Evolutionary conservation across 2,888 invertebrate genomes (phyloP), one percentile per base, ranked within the genome.

Genomic region (Oxystoma pomonae): DNA sequence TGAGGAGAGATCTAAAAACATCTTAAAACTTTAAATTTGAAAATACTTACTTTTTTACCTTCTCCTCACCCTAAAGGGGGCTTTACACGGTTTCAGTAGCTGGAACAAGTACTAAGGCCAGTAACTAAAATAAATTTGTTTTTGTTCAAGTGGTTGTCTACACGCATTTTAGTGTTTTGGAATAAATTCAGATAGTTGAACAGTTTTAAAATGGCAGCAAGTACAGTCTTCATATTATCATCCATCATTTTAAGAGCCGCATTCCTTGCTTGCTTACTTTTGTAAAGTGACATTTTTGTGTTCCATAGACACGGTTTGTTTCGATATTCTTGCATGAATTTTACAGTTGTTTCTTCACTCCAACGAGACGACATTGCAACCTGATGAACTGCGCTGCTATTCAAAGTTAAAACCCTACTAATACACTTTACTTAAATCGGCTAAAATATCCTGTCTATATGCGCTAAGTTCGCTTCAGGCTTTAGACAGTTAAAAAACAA

Each of bases 361-460:
- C 50, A 50, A 50, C 50, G 50, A 50, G 50, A 50, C 50, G 50
- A 50, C 50, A 50, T 12, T 50, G 16, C 50, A 50, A 50, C 50
- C 9, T 16, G 9, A 50, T 50, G 9, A 9, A 50, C 16, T 53
- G 53, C 18, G 53, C 53, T 17, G 53, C 53, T 53, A 53, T 53
- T 53, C 16, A 53, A 53, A 53, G n/a, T 53, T n/a, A 53, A 53
- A 53, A 53, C 53, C 53, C 53, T 53, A 53, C 53, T 53, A 7
- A 52, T 53, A 59, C 52, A 59, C 53, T 52, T 53, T 59, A 20
- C 59, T 53, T 9, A 53, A 53, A 59, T 51, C 18, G 59, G 52
- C 20, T 59, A 52, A 59, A 52, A 3, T 35, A 35, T 35, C 35
- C 35, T 35, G 3, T 35, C 59, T 59, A 59, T 21, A 59, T 52